phyloP scores from a whole-genome alignment of 1,140 invertebrate species.

The Polypedilum pembai region DNA sequence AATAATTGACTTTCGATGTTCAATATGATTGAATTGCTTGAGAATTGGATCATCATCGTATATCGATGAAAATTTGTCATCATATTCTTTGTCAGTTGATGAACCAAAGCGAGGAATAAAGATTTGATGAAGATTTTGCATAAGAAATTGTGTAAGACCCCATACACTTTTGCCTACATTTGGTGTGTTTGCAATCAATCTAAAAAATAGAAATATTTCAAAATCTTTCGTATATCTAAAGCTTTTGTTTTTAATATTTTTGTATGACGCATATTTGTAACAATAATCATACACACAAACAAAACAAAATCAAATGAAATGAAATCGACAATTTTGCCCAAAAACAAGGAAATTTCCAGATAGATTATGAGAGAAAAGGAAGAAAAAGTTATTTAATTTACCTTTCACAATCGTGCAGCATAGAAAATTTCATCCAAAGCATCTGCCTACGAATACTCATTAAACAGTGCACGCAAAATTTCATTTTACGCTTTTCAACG shows the following conservation, averaged over 20 bases:
- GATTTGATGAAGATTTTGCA: not conserved
- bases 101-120: slow-evolving; percentile 1
- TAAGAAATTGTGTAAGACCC: slow-evolving; percentile 4
- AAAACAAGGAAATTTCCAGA: not conserved
- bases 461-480: slow-evolving; percentile 1
- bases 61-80: not conserved
- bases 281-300: not conserved
- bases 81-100: not conserved
- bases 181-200: slow-evolving; percentile 23
- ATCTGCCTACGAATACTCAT: not conserved
- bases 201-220: too few relatives aligned
- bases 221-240: too few relatives aligned
- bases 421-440: not conserved
- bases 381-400: not conserved
- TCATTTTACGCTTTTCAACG: slow-evolving; percentile 16
- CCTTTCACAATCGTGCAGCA: not conserved
- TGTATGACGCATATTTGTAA: not conserved
- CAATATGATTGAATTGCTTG: slow-evolving; percentile 18
- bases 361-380: not conserved
- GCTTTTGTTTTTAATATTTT: not conserved
- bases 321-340: not conserved
- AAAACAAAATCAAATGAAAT: not conserved
- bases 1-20: slow-evolving; percentile 24
- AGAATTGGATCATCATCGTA: not conserved
- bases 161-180: slow-evolving; percentile 1